Percentiles rank a stretch among this genome's conserved stretches.
Evolutionary conservation across 2,888 invertebrate species (phyloP).

Genomic region (Melanargia galathea): DNA sequence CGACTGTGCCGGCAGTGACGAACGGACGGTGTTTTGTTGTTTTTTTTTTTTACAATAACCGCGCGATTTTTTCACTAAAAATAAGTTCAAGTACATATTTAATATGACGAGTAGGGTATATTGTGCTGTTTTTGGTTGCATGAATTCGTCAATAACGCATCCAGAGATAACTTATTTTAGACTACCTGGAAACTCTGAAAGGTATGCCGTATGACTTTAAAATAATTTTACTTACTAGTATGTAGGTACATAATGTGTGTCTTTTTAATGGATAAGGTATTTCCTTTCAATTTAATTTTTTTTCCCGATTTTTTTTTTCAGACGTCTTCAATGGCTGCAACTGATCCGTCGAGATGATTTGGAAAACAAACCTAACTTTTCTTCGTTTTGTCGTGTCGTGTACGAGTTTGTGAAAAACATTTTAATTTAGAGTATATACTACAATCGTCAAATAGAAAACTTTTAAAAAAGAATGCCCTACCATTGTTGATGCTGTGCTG

Average conservation of each 20-base stretch:
- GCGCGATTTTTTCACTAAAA: not conserved
- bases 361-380: not conserved
- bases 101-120: not conserved
- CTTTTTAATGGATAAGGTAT: not conserved
- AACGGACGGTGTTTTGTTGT: too few species aligned
- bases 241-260: not conserved
- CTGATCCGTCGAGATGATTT: conserved; percentile 4
- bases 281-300: too few species aligned
- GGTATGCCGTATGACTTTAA: not conserved
- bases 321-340: conserved; percentile 2
- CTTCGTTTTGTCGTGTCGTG: too few species aligned
- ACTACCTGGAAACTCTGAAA: not conserved
- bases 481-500: conserved; percentile 3
- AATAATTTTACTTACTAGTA: too few species aligned
- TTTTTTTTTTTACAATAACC: too few species aligned
- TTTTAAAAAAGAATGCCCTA: conserved; percentile 9
- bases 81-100: not conserved
- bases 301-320: conserved; percentile 4
- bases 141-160: not conserved
- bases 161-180: not conserved
- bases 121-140: not conserved
- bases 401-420: conserved; percentile 7
- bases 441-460: conserved; percentile 3
- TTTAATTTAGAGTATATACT: not conserved
- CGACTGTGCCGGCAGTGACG: too few species aligned